A percentile compares a stretch with the other conserved stretches of the same genome.
These are phyloP conservation scores for Daboia siamensis DNA, from an alignment of 2,113 vertebrate species.

Conservation along the genomic window DNA sequence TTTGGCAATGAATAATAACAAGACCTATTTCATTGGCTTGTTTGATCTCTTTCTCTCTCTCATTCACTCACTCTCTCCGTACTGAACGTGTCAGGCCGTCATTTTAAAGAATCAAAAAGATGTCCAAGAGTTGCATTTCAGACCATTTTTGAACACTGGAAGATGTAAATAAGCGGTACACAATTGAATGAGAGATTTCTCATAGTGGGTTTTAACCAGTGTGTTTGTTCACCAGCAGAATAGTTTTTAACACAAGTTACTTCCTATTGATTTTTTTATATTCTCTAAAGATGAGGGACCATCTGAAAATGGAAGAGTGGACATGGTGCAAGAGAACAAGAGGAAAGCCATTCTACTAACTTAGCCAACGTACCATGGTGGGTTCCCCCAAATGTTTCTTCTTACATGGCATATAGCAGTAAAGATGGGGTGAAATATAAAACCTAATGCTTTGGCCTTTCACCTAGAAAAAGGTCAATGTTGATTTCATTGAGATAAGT, in stretches of 20 bases:
- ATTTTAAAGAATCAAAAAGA: not conserved
- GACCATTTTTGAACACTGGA: not conserved
- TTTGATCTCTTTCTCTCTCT: not conserved
- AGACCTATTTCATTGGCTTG: not conserved
- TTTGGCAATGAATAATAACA: not conserved
- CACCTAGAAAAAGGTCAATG: not conserved
- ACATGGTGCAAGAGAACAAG: not conserved
- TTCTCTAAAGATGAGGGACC: not conserved
- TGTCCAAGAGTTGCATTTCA: not conserved
- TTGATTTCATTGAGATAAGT: not conserved
- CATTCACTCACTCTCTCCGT: not conserved
- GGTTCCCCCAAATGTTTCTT: not conserved
- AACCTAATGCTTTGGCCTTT: not conserved
- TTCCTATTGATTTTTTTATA: not conserved
- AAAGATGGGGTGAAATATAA: not conserved
- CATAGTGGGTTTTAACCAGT: not conserved
- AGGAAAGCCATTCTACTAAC: not conserved
- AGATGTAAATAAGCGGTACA: not conserved
- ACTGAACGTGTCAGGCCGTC: not conserved
- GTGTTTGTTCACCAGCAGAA: not conserved
- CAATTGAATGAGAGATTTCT: not conserved
- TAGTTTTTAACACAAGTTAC: not conserved
- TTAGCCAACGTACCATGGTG: not conserved
- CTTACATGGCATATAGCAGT: not conserved
- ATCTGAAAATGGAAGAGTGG: not conserved